Base-by-base conservation (phyloP, 2,113 vertebrate genomes). In the Serilophus lunatus region DNA sequence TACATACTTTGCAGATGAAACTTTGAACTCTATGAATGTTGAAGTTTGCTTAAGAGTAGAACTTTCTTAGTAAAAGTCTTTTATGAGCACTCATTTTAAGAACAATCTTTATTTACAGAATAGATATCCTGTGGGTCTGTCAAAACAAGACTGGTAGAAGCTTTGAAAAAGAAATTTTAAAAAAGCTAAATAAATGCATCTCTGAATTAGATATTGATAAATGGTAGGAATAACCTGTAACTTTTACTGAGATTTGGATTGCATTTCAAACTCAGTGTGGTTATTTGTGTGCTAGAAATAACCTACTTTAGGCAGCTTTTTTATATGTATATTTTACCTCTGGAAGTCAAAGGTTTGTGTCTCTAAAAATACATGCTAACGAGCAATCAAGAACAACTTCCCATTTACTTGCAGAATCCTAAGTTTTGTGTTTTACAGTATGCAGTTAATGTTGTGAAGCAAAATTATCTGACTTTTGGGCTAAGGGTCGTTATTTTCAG, bases 1-100 rank as follows among this genome's bases (percentile, higher is more conserved):
- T 69, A 68, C 17, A 28, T 79, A 42, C 49, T 94, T 92, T n/a
- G 45, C 63, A 93, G 42, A 80, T 69, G 23, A 77, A 80, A 77
- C 64, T 71, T 64, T 92, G 79, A 65, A 57, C 17, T 69, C 24
- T 68, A 50, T 38, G 13, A 44, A 60, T 63, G 35, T 25, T 80
- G 35, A 86, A 80, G n/a, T 57, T 23, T 6, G 6, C 26, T 59
- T 75, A 68, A 29, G 23, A 75, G 19, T 36, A 49, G n/a, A 68
- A 33, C 8, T 50, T 44, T 10, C 1, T 40, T 64, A 8, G 10
- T 85, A 59, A 63, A 51, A 93, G 17, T 28, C 25, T n/a, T n/a
- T 68, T 80, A 25, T 2, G 65, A 86, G 14, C 19, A 51, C 16
- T 71, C 5, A 2, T 65, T 72, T 29, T 50, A 84, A 33, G 8